phyloP scores from a whole-genome alignment of 2,797 vertebrate genomes.

The Cynopterus sphinx region DNA sequence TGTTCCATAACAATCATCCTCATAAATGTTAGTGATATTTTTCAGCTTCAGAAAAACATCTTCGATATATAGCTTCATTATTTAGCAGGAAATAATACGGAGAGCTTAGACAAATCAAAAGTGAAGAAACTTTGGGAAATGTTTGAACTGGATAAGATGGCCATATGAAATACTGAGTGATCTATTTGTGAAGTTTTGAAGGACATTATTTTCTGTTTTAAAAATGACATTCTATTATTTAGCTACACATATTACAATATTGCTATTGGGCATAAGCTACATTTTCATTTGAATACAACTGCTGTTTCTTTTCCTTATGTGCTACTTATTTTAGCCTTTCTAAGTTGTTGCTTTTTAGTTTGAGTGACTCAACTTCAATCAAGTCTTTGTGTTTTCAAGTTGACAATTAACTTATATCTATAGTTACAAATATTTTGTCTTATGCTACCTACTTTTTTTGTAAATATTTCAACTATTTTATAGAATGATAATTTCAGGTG shows the following conservation, averaged over 20 bases:
- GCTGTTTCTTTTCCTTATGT: not conserved
- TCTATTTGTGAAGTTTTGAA: not conserved
- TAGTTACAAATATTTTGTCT: not conserved
- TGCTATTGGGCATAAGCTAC: not conserved
- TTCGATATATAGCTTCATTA: not conserved
- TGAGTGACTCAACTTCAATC: not conserved
- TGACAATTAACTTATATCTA: not conserved
- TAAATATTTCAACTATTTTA: not conserved
- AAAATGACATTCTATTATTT: not conserved
- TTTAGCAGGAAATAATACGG: not conserved
- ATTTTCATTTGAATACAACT: not conserved
- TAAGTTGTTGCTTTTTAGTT: not conserved
- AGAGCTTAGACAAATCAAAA: not conserved
- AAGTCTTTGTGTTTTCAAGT: not conserved
- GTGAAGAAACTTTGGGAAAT: not conserved
- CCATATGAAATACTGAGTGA: not conserved
- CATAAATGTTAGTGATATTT: not conserved
- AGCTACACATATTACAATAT: not conserved
- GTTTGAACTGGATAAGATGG: not conserved
- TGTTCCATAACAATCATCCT: not conserved
- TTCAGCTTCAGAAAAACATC: not conserved
- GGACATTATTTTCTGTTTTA: not conserved
- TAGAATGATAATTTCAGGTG: not conserved
- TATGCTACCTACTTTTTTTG: not conserved
- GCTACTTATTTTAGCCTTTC: not conserved